These are phyloP conservation scores for Nycteola revayana DNA, from an alignment of 2,888 invertebrate species.

Conservation along the genomic window DNA sequence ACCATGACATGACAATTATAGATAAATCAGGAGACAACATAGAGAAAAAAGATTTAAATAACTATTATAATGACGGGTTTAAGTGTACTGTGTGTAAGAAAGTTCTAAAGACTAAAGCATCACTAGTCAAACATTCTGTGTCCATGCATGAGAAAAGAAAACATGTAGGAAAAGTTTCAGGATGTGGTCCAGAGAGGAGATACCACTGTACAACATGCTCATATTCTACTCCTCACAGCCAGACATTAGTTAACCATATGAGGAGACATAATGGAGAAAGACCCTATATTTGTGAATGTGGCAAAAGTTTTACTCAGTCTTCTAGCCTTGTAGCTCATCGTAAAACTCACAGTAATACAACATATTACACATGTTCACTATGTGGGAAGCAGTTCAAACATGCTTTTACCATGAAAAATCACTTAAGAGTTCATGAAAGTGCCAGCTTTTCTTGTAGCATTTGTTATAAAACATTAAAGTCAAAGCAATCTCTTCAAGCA, in stretches of 20 bases:
- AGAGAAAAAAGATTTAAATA: not conserved
- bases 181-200: slow-evolving; percentile 55
- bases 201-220: slow-evolving; percentile 70
- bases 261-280: slow-evolving; percentile 69
- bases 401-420: slow-evolving; percentile 66
- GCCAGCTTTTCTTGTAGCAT: slow-evolving; percentile 58
- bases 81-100: slow-evolving; percentile 57
- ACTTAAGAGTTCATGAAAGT: slow-evolving; percentile 61
- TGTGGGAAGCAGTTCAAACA: slow-evolving; percentile 79
- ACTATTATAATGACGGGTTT: slow-evolving; percentile 9
- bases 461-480: slow-evolving; percentile 67
- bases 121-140: slow-evolving; percentile 57
- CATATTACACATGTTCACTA: slow-evolving; percentile 61
- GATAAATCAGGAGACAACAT: too few species aligned
- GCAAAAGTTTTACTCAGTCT: slow-evolving; percentile 68
- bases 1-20: too few species aligned
- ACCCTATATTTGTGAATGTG: slow-evolving; percentile 71
- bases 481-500: slow-evolving; percentile 57
- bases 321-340: slow-evolving; percentile 67
- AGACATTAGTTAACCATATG: slow-evolving; percentile 72
- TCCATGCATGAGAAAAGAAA: slow-evolving; percentile 65
- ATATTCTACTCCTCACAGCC: slow-evolving; percentile 70
- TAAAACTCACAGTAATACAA: slow-evolving; percentile 62
- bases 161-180: slow-evolving; percentile 60
- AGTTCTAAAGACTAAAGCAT: slow-evolving; percentile 51